Base-by-base conservation (phyloP, 2,797 vertebrate species). In the Balearica regulorum region DNA sequence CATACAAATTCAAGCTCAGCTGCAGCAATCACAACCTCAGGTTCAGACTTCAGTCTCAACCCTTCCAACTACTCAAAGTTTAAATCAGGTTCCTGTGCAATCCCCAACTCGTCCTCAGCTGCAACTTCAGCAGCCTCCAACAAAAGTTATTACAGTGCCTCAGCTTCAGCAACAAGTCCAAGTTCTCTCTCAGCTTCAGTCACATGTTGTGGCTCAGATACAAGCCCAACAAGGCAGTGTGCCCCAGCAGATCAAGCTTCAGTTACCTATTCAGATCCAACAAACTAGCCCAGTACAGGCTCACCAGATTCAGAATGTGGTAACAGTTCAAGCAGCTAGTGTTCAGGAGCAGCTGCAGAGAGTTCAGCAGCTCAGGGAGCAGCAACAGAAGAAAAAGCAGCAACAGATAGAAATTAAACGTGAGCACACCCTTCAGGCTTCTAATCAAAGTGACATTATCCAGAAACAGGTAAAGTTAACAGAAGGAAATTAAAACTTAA, bases 351-450 rank as follows among this genome's bases (percentile, higher is more conserved):
- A 99, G 96, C 98, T 99, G 96, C 99, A 99, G 94, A 98, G 99
- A 97, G 99, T 99, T 97, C 99, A 99, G 98, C 99, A 99, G 98
- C 98, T 99, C 94, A 98, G 99, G 97, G 99, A 99, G 55, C 99
- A 99, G 98, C 99, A 99, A 78, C 99, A 99, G 97, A 98, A 99
- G 98, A 99, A 99, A 98, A 99, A 99, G 96, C 98, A 98, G 97
- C 99, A 98, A 92, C 98, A 99, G 62, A 98, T 99, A 93, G 99
- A 99, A 94, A 98, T 98, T 94, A 99, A 99, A 97, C 97, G 98
- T 91, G 99, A 99, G 96, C 99, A 99, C 93, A 97, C 98, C 33
- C 98, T 99, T 94, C 99, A 98, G 80, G 97, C 99, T 89, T 97
- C 98, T 97, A 99, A 98, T 98, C 99, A 99, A 97, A 99, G 98